Percentiles rank a stretch among this genome's conserved stretches.
These are phyloP conservation scores for Heliconius charithonia DNA, from an alignment of 2,888 invertebrate species.

Conservation along the genomic window DNA sequence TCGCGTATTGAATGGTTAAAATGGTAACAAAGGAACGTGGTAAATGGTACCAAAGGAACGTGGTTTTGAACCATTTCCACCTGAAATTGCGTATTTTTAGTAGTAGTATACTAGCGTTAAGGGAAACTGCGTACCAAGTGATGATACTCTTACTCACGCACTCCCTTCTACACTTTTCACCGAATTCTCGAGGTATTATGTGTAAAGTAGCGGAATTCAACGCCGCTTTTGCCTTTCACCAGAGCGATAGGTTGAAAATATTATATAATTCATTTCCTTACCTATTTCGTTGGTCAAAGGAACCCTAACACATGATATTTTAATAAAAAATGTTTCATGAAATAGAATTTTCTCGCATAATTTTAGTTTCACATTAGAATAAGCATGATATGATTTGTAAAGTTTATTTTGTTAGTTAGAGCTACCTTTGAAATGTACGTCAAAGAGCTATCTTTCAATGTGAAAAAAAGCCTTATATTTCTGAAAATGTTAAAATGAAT, in stretches of 20 bases:
- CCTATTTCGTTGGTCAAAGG: neutral
- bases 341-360: conserved; percentile 2
- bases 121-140: neutral
- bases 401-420: conserved; percentile 20
- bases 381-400: conserved; percentile 16
- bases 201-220: too few relatives aligned
- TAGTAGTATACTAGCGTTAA: too few relatives aligned
- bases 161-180: neutral
- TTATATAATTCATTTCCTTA: too few relatives aligned
- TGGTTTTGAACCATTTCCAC: too few relatives aligned
- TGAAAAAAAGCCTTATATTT: neutral
- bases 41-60: too few relatives aligned
- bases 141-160: too few relatives aligned
- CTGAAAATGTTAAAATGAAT: neutral
- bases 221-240: too few relatives aligned
- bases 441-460: conserved; percentile 23
- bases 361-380: conserved; percentile 22
- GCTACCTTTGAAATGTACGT: conserved; percentile 8
- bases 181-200: too few relatives aligned
- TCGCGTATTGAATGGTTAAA: too few relatives aligned
- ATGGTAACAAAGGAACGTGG: too few relatives aligned
- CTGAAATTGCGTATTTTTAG: neutral
- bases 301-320: neutral
- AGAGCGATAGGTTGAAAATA: too few relatives aligned
- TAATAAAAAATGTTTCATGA: neutral